These are phyloP conservation scores for Microcebus lehilahytsara DNA, from an alignment of 2,113 vertebrate species.

Conservation along the genomic window DNA sequence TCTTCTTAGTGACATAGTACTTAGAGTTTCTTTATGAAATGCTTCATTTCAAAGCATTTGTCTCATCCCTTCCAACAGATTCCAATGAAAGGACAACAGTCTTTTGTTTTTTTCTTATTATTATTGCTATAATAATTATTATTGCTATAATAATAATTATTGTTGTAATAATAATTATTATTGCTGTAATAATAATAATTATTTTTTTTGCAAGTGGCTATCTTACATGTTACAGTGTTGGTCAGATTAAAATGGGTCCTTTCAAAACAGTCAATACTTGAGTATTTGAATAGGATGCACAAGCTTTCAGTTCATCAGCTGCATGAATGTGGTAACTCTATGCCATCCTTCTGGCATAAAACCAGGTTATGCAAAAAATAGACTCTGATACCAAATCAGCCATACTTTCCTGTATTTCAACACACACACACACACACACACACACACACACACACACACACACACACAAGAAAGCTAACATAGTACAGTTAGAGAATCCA, in stretches of 20 bases:
- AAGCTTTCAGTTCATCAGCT: background rate
- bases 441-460: background rate
- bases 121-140: too few species aligned
- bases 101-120: background rate
- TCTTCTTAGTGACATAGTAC: background rate
- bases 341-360: background rate
- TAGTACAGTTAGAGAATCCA: background rate
- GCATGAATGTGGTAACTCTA: background rate
- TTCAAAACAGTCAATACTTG: background rate
- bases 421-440: background rate
- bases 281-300: background rate
- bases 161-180: too few species aligned
- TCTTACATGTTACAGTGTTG: background rate
- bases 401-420: background rate
- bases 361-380: background rate
- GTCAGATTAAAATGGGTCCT: constrained; percentile 27
- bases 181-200: too few species aligned
- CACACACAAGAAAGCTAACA: background rate
- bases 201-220: background rate
- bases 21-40: background rate
- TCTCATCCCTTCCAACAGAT: background rate
- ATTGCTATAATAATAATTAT: too few species aligned
- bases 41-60: constrained; percentile 49
- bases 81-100: constrained; percentile 3
- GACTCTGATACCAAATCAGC: background rate